Conservation (phyloP, 2,888 invertebrate genomes). For the Ceraclea dissimilis region DNA sequence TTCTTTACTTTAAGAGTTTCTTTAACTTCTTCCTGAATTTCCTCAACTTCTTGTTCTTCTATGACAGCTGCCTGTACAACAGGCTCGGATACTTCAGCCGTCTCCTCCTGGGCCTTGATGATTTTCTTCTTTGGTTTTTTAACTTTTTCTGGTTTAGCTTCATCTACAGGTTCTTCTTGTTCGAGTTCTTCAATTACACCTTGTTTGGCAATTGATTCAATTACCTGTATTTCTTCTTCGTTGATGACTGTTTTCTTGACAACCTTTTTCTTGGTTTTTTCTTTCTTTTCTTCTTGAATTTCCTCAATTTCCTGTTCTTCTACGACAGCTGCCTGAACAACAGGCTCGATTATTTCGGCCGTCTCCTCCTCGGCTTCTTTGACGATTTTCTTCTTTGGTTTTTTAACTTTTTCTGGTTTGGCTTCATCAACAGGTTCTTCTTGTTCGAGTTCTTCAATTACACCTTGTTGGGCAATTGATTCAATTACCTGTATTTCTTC, state of each 20-base stretch:
- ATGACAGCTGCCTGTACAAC: slow-evolving; percentile 34
- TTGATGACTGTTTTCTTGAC: too few species aligned
- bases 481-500: slow-evolving; percentile 14
- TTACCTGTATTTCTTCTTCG: too few species aligned
- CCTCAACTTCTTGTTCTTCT: too few species aligned
- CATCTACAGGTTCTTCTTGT: slow-evolving; percentile 43
- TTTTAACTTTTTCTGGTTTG: slow-evolving; percentile 29
- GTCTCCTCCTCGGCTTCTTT: not conserved
- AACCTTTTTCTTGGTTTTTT: too few species aligned
- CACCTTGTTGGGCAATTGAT: slow-evolving; percentile 29
- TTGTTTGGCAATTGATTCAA: not conserved
- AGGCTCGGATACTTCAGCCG: slow-evolving; percentile 36
- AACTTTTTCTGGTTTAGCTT: too few species aligned
- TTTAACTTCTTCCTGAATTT: slow-evolving; percentile 31
- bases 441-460: not conserved
- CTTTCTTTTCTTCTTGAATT: too few species aligned
- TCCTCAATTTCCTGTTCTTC: too few species aligned
- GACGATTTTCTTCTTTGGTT: slow-evolving; percentile 28
- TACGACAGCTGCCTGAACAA: too few species aligned
- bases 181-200: slow-evolving; percentile 24
- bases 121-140: too few species aligned
- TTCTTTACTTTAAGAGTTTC: slow-evolving; percentile 4
- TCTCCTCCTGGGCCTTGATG: too few species aligned
- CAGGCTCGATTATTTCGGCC: slow-evolving; percentile 22
- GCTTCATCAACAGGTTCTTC: slow-evolving; percentile 10